Base-by-base conservation (phyloP, 37 sponge, comb jelly and placozoan genomes). In the Corticium candelabrum region DNA sequence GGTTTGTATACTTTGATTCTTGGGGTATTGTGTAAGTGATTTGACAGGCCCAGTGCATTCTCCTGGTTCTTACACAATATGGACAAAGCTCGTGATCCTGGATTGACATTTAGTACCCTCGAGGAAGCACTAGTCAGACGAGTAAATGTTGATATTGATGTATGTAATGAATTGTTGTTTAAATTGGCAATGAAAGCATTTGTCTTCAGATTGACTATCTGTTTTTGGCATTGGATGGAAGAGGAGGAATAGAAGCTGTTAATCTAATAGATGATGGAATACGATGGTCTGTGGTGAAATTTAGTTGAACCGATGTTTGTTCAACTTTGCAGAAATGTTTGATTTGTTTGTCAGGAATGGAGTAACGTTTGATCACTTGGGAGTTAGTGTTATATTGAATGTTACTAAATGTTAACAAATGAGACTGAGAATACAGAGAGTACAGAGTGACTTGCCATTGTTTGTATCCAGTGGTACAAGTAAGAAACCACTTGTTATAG, bases 31-130 rank as follows among this genome's bases (percentile, higher is more conserved):
- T 34, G 73, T 70, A 15, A 35, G 7, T 15, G 31, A n/a, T n/a
- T n/a, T n/a, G n/a, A n/a, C 36, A 70, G 73, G 31, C 73, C 73
- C 73, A 32, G 29, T 70, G 73, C n/a, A n/a, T n/a, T n/a, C 73
- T 70, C 73, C 73, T 35, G 73, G 31, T 70, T 7, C 31, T 7
- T 70, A 70, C 21, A 15, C 4, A 29, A 32, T 30, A 4, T n/a
- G n/a, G 5, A 29, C 31, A 32, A 70, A 32, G 35, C 7, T 4
- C 33, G 31, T 35, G 73, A 37, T n/a, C 68, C 74, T 41, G 89
- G 89, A 2, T 43, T 81, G 27, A 89, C 89, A 0, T 89, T 85
- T 74, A 79, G 76, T 41, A 40, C 89, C 2, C 62, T 88, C 15
- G 77, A 83, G 15, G 76, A 71, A 0, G 4, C n/a, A 2, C 71